Base-by-base conservation (phyloP, 2,797 vertebrate species). In the Crax fasciolata region DNA sequence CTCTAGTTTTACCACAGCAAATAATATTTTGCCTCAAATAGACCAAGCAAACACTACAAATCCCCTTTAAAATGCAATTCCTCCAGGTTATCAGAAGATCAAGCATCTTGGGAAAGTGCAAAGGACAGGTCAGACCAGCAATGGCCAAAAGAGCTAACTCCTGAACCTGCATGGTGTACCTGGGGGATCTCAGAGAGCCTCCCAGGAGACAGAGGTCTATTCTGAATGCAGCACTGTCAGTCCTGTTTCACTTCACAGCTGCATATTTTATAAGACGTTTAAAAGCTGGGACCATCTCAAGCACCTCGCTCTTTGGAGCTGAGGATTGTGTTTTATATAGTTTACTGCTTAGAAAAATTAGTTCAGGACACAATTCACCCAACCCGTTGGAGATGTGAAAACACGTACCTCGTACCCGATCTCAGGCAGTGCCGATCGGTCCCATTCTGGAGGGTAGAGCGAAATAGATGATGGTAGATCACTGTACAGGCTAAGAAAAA, bases 371-470 rank as follows among this genome's bases (percentile, higher is more conserved):
- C 11, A 73, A 61, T 24, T 71, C 3, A 0, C 13, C 28, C 14
- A 18, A 9, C 21, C 21, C 21, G 25, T 2, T 54, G 19, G 44
- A 67, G 20, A 43, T 14, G 18, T 49, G 39, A 38, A 55, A 92
- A 59, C 32, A 44, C 70, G 5, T 97, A 99, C 99, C 98, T 97
- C 95, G 92, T 98, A 98, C 41, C 98, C 98, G 0, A 93, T 89
- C 16, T 98, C 98, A 3, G 98, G 98, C 8, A 98, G 51, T 19
- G 98, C 97, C 51, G 38, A 96, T 49, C 96, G 94, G 94, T 99
- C 98, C 99, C 98, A 99, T 87, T 98, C 55, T 39, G 80, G 63
- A 74, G 97, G 97, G 75, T 79, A 96, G 3, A 13, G 13, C 70
- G 18, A 66, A 89, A 1, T 35, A 35, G 8, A 35, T 35, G 35